Evolutionary conservation across 2,888 invertebrate species (phyloP), one percentile per base, ranked within the genome.

Genomic region (Sminthurinus aureus): DNA sequence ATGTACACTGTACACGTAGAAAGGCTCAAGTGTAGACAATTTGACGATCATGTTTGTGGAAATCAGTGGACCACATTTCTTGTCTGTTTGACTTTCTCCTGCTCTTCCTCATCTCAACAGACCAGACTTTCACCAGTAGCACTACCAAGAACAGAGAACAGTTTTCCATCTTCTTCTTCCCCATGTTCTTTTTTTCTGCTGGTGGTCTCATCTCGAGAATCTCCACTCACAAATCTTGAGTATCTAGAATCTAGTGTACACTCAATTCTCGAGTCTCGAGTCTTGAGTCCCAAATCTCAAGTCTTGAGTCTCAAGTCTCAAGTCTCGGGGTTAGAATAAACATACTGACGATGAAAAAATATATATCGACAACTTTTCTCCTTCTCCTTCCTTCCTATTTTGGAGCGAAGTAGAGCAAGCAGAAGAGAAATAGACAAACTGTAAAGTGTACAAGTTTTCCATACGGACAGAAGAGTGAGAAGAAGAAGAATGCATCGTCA

Each of bases 41-140:
- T 84, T 84, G 84, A 82, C 82, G 84, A 84, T 84, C 84, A 84
- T 84, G 84, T 83, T 84, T 83, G 84, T 77, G 82, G 84, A 83
- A 84, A 83, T 77, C 83, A 84, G 80, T 79, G 83, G 84, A 83
- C 83, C 83, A 77, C 79, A 80, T 81, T 81, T 82, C 81, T 84
- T 83, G 84, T 83, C 83, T 84, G 84, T 84, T 84, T 84, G 84
- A 83, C 81, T 84, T 83, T 66, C 81, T 74, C 24, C 73, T 12
- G 24, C 58, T 77, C 76, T 77, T 77, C 52, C 58, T 77, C 20
- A 22, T 77, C 58, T 38, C n/a, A 20, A 12, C 69, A 20, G 12
- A 67, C 67, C n/a, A 67, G n/a, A 20, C 20, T 8, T 11, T n/a
- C 69, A 69, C 1, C 38, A 38, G n/a, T n/a, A n/a, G n/a, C n/a